Evolutionary conservation across 2,888 invertebrate species (phyloP).

Genomic region (Stegana nigrithorax): DNA sequence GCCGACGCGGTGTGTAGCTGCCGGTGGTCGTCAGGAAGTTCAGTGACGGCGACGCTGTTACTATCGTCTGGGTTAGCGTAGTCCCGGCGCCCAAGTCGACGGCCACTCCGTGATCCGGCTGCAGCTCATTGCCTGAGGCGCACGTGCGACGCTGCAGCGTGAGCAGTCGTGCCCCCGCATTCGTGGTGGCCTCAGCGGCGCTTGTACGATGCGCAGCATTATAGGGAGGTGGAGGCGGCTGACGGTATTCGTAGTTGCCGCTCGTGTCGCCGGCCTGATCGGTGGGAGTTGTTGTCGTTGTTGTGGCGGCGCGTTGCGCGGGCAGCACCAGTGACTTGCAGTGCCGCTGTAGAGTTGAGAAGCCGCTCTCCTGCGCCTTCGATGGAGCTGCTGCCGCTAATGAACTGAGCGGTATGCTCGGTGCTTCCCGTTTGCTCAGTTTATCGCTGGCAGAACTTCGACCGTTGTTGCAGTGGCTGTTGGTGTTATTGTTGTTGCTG

Average conservation of each 20-base stretch:
- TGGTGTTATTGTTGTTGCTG: background rate
- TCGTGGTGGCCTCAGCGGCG: slow-evolving; percentile 20
- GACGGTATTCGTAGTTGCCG: slow-evolving; percentile 46
- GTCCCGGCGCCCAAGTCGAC: slow-evolving; percentile 18
- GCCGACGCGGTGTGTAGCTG: slow-evolving; percentile 46
- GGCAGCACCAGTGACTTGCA: slow-evolving; percentile 41
- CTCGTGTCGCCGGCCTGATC: slow-evolving; percentile 17
- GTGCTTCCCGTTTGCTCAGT: slow-evolving; percentile 16
- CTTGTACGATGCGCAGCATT: slow-evolving; percentile 43
- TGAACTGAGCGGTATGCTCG: slow-evolving; percentile 16
- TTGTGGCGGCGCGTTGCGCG: background rate
- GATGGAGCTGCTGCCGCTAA: background rate
- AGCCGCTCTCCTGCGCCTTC: slow-evolving; percentile 1
- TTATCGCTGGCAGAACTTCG: background rate
- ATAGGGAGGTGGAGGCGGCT: slow-evolving; percentile 54
- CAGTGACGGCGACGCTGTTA: slow-evolving; percentile 51
- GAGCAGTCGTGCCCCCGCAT: slow-evolving; percentile 17
- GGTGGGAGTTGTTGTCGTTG: slow-evolving; percentile 35
- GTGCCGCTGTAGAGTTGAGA: slow-evolving; percentile 33
- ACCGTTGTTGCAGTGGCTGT: background rate
- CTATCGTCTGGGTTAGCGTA: slow-evolving; percentile 43
- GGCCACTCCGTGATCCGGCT: background rate
- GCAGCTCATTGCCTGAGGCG: background rate
- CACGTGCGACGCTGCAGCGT: slow-evolving; percentile 29
- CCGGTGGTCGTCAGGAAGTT: slow-evolving; percentile 50